A percentile compares a stretch with the other conserved stretches of the same genome.
phyloP scores from a whole-genome alignment of 1,140 invertebrate species.

The Leptestheria dahalacensis region DNA sequence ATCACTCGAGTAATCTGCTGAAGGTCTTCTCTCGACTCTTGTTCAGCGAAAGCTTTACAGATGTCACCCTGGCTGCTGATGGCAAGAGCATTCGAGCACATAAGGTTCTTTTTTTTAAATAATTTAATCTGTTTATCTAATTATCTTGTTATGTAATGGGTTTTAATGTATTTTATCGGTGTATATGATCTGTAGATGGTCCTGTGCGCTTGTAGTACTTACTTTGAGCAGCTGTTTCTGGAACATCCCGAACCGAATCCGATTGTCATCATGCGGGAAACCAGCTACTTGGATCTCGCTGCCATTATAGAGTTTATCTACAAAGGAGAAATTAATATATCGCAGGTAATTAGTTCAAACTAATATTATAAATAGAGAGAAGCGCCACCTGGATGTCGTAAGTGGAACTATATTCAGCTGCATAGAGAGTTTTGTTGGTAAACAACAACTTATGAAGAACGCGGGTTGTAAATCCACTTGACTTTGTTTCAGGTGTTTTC shows the following conservation, averaged over 20 bases:
- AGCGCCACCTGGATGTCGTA: too few species aligned
- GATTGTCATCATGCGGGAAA: slow-evolving; percentile 67
- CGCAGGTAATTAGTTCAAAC: slow-evolving; percentile 61
- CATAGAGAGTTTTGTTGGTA: too few species aligned
- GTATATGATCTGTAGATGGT: slow-evolving; percentile 36
- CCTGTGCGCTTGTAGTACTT: slow-evolving; percentile 65
- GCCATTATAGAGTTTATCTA: slow-evolving; percentile 88
- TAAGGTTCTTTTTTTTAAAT: slow-evolving; percentile 39
- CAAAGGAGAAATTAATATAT: slow-evolving; percentile 86
- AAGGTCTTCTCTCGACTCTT: slow-evolving; percentile 66
- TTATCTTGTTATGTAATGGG: too few species aligned
- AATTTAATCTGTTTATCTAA: slow-evolving; percentile 29
- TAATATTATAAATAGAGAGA: slow-evolving; percentile 1
- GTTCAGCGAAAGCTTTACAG: slow-evolving; percentile 73
- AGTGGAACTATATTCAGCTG: too few species aligned
- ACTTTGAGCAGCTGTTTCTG: slow-evolving; percentile 72
- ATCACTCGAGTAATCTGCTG: slow-evolving; percentile 75
- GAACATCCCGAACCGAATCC: slow-evolving; percentile 55
- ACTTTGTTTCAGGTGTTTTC: background rate
- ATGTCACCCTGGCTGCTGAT: slow-evolving; percentile 77
- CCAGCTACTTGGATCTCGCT: slow-evolving; percentile 66
- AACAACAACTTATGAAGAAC: background rate
- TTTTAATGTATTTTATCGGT: too few species aligned
- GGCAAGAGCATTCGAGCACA: slow-evolving; percentile 73
- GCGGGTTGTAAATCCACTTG: background rate